Base-by-base conservation (phyloP, 1,140 invertebrate species). In the Brachionus sp. region DNA sequence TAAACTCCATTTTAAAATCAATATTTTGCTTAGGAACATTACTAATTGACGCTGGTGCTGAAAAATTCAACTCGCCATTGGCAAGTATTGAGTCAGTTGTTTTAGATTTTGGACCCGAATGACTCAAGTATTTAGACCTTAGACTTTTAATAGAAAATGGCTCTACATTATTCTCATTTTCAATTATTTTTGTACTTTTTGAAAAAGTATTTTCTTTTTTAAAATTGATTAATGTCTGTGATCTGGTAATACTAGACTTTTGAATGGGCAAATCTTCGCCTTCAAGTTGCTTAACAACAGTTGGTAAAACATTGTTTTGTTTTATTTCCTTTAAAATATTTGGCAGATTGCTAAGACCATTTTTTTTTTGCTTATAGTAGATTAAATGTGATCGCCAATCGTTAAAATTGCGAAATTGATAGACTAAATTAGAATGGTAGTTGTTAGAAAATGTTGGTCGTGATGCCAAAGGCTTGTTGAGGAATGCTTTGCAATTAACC, bases 311-410 rank as follows among this genome's bases (percentile, higher is more conserved):
- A 39, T 37, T 39, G 37, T 35, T 70, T n/a, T 37, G 66, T 16
- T 70, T 70, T 16, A 70, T 37, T 70, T 70, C 66, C 37, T 70
- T 70, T 39, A 39, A 12, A 37, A 70, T 37, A 39, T 39, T 70
- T 39, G 66, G 66, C n/a, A 70, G 16, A 50, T 75, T 75, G 23
- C 25, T 50, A 23, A 25, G 37, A 75, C 70, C 42, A 46, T 75
- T 75, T 46, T 75, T 75, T 46, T 46, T 75, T 75, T 75, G 70
- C n/a, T 75, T 75, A 29, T 75, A 75, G 12, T 46, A 75, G 2
- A 75, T 75, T 75, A 75, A 46, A 75, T 75, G 70, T 46, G 70
- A 75, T 29, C 70, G 19, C 70, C 70, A 75, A 44, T 75, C 70
- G 13, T 50, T 75, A 35, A 75, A 75, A 75, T 75, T 75, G 13